Conservation (phyloP, 2,113 vertebrate species). For the Globicephala melas region DNA sequence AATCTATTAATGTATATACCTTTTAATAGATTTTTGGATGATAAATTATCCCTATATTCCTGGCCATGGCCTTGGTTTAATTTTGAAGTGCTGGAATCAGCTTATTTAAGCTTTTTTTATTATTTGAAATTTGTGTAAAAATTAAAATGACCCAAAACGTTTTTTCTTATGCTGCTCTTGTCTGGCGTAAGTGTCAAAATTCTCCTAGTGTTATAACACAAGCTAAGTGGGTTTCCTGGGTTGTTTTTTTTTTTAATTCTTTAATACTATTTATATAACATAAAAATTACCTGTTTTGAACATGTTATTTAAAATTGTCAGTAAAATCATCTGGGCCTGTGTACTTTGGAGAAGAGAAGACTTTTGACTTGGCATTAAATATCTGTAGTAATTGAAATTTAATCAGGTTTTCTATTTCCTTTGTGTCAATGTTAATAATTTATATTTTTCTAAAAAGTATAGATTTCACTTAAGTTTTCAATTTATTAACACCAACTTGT, state of each 20-base stretch:
- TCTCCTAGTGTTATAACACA: not conserved
- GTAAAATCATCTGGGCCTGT: not conserved
- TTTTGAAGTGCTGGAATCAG: not conserved
- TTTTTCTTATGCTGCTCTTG: not conserved
- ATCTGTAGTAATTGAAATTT: not conserved
- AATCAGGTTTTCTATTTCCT: not conserved
- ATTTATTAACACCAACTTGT: not conserved
- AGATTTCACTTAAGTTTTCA: not conserved
- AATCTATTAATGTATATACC: not conserved
- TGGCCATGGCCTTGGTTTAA: not conserved
- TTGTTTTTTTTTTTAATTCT: not conserved
- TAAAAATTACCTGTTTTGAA: not conserved
- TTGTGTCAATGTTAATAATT: not conserved
- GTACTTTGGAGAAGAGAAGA: not conserved
- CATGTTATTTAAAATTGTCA: not conserved
- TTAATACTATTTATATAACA: not conserved
- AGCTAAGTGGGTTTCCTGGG: not conserved
- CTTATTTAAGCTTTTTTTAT: not conserved
- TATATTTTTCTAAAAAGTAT: not conserved
- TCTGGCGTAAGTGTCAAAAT: not conserved
- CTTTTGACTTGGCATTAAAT: not conserved
- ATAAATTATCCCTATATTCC: not conserved
- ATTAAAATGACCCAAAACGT: not conserved
- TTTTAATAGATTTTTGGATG: not conserved
- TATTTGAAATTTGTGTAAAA: not conserved